A percentile compares a stretch with the other conserved stretches of the same genome.
Conservation (phyloP, 1,140 invertebrate genomes). For the Platyura marginata region DNA sequence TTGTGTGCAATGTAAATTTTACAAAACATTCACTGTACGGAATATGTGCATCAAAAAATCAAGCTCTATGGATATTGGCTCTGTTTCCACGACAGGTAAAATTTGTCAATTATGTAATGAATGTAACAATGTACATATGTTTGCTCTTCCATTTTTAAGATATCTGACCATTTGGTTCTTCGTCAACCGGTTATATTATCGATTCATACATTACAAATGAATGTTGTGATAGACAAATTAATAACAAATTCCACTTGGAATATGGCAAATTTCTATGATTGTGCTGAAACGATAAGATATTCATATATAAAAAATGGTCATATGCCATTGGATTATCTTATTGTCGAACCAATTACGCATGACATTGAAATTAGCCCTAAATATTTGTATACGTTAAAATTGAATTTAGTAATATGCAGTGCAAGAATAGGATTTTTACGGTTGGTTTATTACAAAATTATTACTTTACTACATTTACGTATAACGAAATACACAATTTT, state of each 20-base stretch:
- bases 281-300: neutral
- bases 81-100: neutral
- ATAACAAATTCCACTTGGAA: neutral
- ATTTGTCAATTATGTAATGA: too few species aligned
- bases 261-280: neutral
- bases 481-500: too few species aligned
- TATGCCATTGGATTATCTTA: neutral
- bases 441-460: too few species aligned
- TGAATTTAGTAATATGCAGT: neutral
- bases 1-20: neutral
- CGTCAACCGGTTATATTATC: neutral
- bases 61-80: neutral
- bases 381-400: neutral
- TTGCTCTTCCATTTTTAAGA: too few species aligned
- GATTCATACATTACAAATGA: neutral
- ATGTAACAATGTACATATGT: too few species aligned
- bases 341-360: neutral
- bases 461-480: too few species aligned
- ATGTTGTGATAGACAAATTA: neutral
- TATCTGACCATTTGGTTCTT: neutral
- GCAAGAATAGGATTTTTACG: too few species aligned
- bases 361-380: neutral
- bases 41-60: neutral
- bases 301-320: neutral
- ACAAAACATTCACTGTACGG: neutral